Evolutionary conservation across 1,140 invertebrate species (phyloP).

Genomic region (Penaeus vannamei): DNA sequence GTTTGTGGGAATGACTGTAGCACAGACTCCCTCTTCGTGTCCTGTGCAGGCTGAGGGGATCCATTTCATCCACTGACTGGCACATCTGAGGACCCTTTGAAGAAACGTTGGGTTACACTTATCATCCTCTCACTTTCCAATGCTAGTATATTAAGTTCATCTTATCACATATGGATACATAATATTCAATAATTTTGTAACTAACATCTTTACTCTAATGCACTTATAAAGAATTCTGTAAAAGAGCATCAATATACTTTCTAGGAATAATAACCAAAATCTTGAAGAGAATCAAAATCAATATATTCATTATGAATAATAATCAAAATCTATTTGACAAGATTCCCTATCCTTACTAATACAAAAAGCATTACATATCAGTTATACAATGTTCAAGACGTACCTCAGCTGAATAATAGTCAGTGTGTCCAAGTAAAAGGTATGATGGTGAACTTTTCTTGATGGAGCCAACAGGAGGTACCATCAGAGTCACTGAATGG

Average conservation of each 20-base stretch:
- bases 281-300: too few species aligned
- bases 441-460: constrained; percentile 56
- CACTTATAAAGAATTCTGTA: neutral
- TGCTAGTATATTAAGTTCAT: too few species aligned
- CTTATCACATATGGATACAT: too few species aligned
- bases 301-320: too few species aligned
- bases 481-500: constrained; percentile 35
- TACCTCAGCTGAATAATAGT: constrained; percentile 46
- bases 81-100: constrained; percentile 12
- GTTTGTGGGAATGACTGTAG: constrained; percentile 18
- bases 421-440: constrained; percentile 51
- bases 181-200: too few species aligned
- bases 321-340: too few species aligned
- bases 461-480: constrained; percentile 54
- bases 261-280: too few species aligned
- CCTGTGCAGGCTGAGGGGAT: constrained; percentile 21
- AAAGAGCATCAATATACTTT: neutral
- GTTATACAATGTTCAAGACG: neutral
- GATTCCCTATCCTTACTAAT: too few species aligned
- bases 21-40: constrained; percentile 26
- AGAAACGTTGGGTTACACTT: neutral
- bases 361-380: too few species aligned
- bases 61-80: constrained; percentile 37
- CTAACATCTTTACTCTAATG: too few species aligned
- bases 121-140: too few species aligned